These are phyloP conservation scores for Rhabdomys dilectus DNA, from an alignment of 2,113 vertebrate species.

Conservation along the genomic window DNA sequence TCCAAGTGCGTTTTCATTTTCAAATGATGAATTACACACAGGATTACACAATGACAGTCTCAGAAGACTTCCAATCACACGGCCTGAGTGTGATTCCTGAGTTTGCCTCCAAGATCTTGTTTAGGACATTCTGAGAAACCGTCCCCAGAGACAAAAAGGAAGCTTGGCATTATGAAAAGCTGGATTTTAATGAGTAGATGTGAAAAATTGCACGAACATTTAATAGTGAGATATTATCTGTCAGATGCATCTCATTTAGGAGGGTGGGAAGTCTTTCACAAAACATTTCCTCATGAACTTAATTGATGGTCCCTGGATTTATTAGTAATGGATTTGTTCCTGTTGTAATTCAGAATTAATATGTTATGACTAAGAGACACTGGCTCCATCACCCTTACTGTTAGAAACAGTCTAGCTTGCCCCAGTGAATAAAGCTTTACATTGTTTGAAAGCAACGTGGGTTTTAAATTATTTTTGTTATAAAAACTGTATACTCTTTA, in stretches of 20 bases:
- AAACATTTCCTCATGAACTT: neutral
- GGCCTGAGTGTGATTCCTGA: neutral
- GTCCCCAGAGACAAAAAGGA: conserved; percentile 1
- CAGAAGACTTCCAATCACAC: neutral
- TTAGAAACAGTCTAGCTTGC: neutral
- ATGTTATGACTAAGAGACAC: neutral
- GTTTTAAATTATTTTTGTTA: conserved; percentile 46
- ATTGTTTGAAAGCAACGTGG: neutral
- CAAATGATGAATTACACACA: conserved; percentile 38
- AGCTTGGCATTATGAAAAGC: conserved; percentile 59
- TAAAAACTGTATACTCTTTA: neutral
- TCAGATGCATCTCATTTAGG: neutral
- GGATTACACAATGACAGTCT: conserved; percentile 51
- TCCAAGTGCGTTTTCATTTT: conserved; percentile 66
- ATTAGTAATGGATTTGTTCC: neutral
- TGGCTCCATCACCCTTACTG: neutral
- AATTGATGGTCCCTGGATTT: conserved; percentile 41
- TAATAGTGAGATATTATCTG: neutral
- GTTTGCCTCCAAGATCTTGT: neutral
- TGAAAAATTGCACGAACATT: neutral
- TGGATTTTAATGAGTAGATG: conserved; percentile 5
- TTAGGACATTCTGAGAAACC: neutral
- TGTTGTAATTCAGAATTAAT: conserved; percentile 5
- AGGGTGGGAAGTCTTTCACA: neutral
- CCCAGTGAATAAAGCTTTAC: neutral